These are phyloP conservation scores for Erynnis tages DNA, from an alignment of 2,888 invertebrate genomes.

Conservation along the genomic window DNA sequence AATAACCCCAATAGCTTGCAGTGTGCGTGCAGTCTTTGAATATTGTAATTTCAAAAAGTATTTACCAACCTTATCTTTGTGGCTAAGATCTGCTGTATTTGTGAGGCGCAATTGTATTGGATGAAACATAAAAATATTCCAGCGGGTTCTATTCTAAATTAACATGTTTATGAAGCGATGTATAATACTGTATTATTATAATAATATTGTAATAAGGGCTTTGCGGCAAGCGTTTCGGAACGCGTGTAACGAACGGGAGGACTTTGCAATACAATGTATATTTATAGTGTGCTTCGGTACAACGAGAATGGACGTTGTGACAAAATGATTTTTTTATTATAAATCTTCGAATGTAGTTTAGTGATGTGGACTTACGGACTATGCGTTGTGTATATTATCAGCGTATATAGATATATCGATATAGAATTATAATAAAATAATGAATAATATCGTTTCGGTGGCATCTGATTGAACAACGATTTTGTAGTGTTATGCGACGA, in stretches of 20 bases:
- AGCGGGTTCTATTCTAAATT: too few relatives aligned
- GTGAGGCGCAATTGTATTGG: too few relatives aligned
- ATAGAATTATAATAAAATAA: conserved; percentile 47
- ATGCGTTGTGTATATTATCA: conserved; percentile 59
- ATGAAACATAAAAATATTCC: too few relatives aligned
- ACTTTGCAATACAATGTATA: conserved; percentile 28
- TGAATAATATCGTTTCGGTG: conserved; percentile 42
- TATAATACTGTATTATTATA: too few relatives aligned
- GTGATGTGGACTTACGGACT: conserved; percentile 47
- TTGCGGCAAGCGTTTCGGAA: conserved; percentile 1
- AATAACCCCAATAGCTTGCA: too few relatives aligned
- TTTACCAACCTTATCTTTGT: too few relatives aligned
- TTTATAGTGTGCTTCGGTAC: conserved; percentile 45
- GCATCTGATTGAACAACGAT: conserved; percentile 40
- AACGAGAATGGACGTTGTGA: conserved; percentile 60
- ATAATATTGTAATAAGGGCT: background rate
- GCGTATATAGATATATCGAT: conserved; percentile 62
- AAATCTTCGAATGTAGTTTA: conserved; percentile 51
- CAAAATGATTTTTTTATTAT: conserved; percentile 35
- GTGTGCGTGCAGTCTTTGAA: too few relatives aligned
- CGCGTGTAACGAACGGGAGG: conserved; percentile 14
- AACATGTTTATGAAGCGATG: too few relatives aligned
- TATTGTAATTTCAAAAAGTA: too few relatives aligned
- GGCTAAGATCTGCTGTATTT: too few relatives aligned
- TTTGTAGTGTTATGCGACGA: conserved; percentile 21